phyloP scores from a whole-genome alignment of 2,797 vertebrate genomes.

The Heliangelus exortis region DNA sequence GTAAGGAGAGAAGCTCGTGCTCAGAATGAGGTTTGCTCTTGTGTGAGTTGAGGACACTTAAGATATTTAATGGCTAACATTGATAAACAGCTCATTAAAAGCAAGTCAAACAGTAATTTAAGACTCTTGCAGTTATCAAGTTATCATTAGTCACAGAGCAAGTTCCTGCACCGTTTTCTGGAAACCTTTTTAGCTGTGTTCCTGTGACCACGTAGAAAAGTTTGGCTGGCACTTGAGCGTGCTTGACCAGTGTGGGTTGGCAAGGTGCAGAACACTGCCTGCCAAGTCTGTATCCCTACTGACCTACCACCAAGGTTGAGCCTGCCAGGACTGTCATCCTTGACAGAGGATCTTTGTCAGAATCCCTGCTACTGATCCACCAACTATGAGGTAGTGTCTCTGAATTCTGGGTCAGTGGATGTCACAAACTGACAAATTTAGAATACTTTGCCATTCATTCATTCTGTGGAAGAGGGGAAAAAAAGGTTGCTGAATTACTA shows the following conservation, averaged over 20 bases:
- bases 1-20: background rate
- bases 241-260: constrained; percentile 55
- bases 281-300: constrained; percentile 60
- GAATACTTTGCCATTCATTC: constrained; percentile 65
- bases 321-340: constrained; percentile 60
- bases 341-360: constrained; percentile 72
- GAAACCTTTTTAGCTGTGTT: background rate
- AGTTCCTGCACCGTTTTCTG: constrained; percentile 16
- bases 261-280: background rate
- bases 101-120: background rate
- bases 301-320: constrained; percentile 55
- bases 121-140: background rate
- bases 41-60: background rate
- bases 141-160: background rate
- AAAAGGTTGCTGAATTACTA: constrained; percentile 17
- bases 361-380: constrained; percentile 50
- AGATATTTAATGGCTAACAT: background rate
- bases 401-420: constrained; percentile 71
- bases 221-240: constrained; percentile 2
- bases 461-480: background rate
- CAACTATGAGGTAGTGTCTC: constrained; percentile 72
- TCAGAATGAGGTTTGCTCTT: background rate
- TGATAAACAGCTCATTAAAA: constrained; percentile 22
- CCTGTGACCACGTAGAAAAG: constrained; percentile 16
- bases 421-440: constrained; percentile 72